Conservation (phyloP, 2,797 vertebrate genomes). For the Alca torda region DNA sequence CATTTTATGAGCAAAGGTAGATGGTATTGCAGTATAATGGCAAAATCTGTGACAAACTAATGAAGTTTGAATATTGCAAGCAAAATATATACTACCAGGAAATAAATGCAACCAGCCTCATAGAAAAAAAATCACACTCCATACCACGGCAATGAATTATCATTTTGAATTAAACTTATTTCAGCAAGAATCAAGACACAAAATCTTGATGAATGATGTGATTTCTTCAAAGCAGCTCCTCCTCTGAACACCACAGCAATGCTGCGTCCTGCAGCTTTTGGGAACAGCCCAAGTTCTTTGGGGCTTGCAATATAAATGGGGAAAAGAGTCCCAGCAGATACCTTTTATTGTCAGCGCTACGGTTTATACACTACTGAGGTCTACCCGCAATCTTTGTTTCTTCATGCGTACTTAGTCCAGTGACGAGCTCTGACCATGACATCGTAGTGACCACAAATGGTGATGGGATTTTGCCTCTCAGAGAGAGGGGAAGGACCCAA, state of each 20-base stretch:
- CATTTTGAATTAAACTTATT: neutral
- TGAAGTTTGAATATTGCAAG: slow-evolving; percentile 11
- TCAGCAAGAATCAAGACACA: neutral
- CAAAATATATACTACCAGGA: neutral
- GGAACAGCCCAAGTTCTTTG: neutral
- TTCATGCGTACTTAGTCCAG: neutral
- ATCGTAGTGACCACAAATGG: neutral
- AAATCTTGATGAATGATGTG: neutral
- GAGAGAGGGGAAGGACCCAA: neutral
- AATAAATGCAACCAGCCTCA: neutral
- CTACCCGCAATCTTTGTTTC: neutral
- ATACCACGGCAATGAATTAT: neutral
- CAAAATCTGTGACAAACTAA: neutral
- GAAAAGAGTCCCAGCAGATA: neutral
- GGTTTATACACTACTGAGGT: neutral
- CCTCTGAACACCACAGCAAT: neutral
- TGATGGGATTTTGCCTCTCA: neutral
- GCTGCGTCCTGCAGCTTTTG: neutral
- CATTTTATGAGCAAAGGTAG: neutral
- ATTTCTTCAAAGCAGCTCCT: neutral
- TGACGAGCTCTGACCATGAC: neutral
- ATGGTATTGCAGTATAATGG: neutral
- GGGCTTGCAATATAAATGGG: neutral
- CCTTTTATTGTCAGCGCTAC: neutral
- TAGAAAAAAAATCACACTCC: neutral